phyloP scores from a whole-genome alignment of 2,888 invertebrate species.

The Acanthopleura granulata region DNA sequence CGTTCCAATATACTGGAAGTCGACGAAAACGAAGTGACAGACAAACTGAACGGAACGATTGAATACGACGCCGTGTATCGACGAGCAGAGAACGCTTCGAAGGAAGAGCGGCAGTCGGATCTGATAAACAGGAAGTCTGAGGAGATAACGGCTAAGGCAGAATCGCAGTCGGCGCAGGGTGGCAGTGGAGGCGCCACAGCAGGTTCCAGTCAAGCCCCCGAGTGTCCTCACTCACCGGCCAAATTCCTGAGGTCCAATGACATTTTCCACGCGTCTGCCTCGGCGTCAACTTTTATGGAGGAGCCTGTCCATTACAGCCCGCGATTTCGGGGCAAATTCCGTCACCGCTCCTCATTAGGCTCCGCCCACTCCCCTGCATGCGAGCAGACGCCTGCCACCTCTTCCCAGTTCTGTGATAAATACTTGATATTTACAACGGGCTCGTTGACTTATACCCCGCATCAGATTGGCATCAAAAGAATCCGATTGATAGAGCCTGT shows the following conservation, averaged over 20 bases:
- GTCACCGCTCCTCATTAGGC: neutral
- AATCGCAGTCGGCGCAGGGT: neutral
- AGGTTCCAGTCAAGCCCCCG: neutral
- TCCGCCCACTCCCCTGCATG: neutral
- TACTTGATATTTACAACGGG: slow-evolving; percentile 88
- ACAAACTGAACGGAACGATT: slow-evolving; percentile 45
- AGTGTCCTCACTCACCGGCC: neutral
- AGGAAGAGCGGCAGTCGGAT: neutral
- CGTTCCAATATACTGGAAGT: slow-evolving; percentile 42
- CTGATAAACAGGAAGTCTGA: neutral
- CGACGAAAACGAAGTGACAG: slow-evolving; percentile 31
- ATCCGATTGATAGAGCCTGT: slow-evolving; percentile 76
- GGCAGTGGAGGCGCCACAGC: neutral
- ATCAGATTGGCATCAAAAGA: slow-evolving; percentile 80
- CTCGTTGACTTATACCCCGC: slow-evolving; percentile 85
- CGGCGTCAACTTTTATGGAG: neutral
- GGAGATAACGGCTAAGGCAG: neutral
- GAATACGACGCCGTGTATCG: slow-evolving; percentile 46
- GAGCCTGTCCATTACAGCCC: neutral
- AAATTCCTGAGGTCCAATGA: neutral
- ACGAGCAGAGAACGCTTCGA: slow-evolving; percentile 33
- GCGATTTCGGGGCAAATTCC: neutral
- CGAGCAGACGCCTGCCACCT: neutral
- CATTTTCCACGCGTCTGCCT: neutral
- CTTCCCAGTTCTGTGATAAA: slow-evolving; percentile 70